Percentiles rank a stretch among this genome's conserved stretches.
These are phyloP conservation scores for Armadillidium nasatum DNA, from an alignment of 1,140 invertebrate genomes.

Conservation along the genomic window DNA sequence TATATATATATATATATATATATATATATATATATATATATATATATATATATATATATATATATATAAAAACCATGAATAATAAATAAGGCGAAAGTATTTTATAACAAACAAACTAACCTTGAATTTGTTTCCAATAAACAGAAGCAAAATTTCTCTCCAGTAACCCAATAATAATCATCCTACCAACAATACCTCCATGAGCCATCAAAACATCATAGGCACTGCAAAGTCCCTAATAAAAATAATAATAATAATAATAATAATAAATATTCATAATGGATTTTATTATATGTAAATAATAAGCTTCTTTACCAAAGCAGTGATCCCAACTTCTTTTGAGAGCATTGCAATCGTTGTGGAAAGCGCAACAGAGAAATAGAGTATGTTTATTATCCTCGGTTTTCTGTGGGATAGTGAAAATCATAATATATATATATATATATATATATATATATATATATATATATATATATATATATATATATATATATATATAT, in stretches of 20 bases:
- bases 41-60: too few species aligned
- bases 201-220: conserved; percentile 40
- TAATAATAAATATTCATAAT: not conserved
- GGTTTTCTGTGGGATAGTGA: too few species aligned
- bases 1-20: not conserved
- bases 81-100: too few species aligned
- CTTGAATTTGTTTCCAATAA: conserved; percentile 33
- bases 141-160: conserved; percentile 21
- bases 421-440: too few species aligned
- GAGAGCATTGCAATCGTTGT: conserved; percentile 64
- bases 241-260: too few species aligned
- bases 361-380: conserved; percentile 59
- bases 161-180: conserved; percentile 24
- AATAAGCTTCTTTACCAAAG: conserved; percentile 54
- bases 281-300: too few species aligned
- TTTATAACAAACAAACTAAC: too few species aligned
- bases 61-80: too few species aligned
- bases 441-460: too few species aligned
- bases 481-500: too few species aligned
- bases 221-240: conserved; percentile 41
- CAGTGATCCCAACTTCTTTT: conserved; percentile 89
- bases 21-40: too few species aligned
- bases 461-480: too few species aligned
- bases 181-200: conserved; percentile 33
- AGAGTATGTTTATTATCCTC: not conserved